Evolutionary conservation across 2,888 invertebrate species (phyloP), one percentile per base, ranked within the genome.

Genomic region (Thalpophila matura): DNA sequence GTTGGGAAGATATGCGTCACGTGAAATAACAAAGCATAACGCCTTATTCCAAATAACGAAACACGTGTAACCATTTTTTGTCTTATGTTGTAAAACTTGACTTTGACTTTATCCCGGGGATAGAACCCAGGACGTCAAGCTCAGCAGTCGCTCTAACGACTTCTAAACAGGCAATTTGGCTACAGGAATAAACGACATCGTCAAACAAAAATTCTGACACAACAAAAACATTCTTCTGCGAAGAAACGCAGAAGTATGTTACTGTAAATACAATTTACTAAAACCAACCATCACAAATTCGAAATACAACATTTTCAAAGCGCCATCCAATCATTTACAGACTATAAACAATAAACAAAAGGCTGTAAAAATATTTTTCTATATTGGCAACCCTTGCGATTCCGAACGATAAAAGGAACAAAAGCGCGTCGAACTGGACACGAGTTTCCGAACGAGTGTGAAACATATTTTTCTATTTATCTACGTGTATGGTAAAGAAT

Each of bases 401-500:
- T 67, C 45, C 51, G 59, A 68, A 75, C 80, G 72, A 75, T 72
- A 77, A 80, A 79, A 74, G 42, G 69, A 78, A 82, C 79, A 81
- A 83, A 78, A 74, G 70, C 58, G 55, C 57, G 68, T 66, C 66
- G 70, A 76, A 77, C 77, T 65, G 68, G 55, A 68, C 55, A 70
- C 60, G 73, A 62, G 71, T 74, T 74, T 74, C 49, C 60, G 72
- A 79, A 83, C 76, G 72, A 69, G 65, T 64, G 60, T 77, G 70
- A 66, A 67, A 65, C 78, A 72, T 78, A 77, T 70, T 78, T 82
- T 76, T 69, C 78, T 77, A 83, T 81, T n/a, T 81, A 74, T 22
- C 35, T 43, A 51, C 35, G 63, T 56, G 60, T 61, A 59, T 65
- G 62, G 35, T 62, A 59, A 62, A 54, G 56, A 61, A 50, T 66